These are phyloP conservation scores for Lysandra coridon DNA, from an alignment of 2,888 invertebrate species.

Conservation along the genomic window DNA sequence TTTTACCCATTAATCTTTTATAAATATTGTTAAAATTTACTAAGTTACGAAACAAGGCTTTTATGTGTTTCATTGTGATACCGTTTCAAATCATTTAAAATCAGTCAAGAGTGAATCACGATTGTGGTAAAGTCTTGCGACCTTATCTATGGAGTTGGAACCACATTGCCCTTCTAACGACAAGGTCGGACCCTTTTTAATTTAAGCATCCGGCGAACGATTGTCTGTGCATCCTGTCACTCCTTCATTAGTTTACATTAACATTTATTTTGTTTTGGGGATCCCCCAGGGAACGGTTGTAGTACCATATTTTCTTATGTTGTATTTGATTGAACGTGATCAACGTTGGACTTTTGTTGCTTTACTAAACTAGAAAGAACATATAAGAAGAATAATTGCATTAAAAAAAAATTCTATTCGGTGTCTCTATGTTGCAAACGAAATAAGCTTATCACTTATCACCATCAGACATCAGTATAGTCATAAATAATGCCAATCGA, in stretches of 20 bases:
- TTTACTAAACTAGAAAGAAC: too few relatives aligned
- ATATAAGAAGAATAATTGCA: too few relatives aligned
- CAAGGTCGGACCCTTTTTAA: slow-evolving; percentile 69
- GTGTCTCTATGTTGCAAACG: background rate
- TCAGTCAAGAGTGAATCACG: slow-evolving; percentile 13
- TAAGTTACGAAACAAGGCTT: too few relatives aligned
- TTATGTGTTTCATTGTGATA: too few relatives aligned
- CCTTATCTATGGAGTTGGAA: slow-evolving; percentile 18
- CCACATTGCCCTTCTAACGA: slow-evolving; percentile 42
- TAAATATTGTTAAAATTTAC: too few relatives aligned
- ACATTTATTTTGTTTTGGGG: slow-evolving; percentile 44
- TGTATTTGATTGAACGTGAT: background rate
- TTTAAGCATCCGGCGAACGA: slow-evolving; percentile 63
- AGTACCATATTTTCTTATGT: background rate
- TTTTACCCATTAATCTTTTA: too few relatives aligned
- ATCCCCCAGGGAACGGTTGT: background rate
- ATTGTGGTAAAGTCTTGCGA: slow-evolving; percentile 9
- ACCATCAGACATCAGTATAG: background rate
- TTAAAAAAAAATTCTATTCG: background rate
- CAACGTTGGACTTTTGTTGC: too few relatives aligned
- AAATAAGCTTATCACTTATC: background rate
- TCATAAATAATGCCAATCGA: background rate
- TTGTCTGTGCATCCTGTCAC: slow-evolving; percentile 67
- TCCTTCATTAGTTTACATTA: slow-evolving; percentile 64
- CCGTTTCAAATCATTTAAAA: background rate